Base-by-base conservation (phyloP, 2,888 invertebrate species). In the Marasmarcha lunaedactyla region DNA sequence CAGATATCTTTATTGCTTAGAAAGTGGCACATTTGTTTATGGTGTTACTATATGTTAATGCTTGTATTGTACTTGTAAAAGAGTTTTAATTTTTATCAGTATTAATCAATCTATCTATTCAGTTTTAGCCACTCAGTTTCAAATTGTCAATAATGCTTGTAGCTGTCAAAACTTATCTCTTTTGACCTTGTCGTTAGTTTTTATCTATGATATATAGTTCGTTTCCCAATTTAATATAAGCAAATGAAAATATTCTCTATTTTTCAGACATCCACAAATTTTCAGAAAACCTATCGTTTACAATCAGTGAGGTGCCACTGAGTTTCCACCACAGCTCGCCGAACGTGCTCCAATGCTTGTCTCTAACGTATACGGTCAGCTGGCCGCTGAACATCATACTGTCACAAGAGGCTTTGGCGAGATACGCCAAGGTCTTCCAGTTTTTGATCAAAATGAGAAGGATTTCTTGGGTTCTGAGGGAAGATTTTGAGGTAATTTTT, bases 311-410 rank as follows among this genome's bases (percentile, higher is more conserved):
- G 43, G 70, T 87, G 12, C 90, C 90, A 0, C 74, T 87, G 11
- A 83, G 84, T 42, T 87, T 90, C 53, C 86, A 89, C 57, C 84
- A 89, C 48, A 81, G 85, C 25, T 87, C 89, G 2, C 89, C 92
- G 0, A 87, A 89, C 49, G 89, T 88, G 0, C 59, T 93, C 6
- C 87, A 88, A 33, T 88, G 89, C 48, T 67, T 94, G 1, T 88
- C 88, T 0, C 70, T 94, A 2, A 87, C 88, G 1, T 93, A 92
- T 62, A 79, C 87, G 9, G 87, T 92, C 7, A 68, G 84, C 2
- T 94, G 93, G 93, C 94, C 94, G 0, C 62, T 93, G 1, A 93
- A 91, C 66, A 88, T 93, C 33, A 85, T 94, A 39, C 64, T 94
- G 39, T 92, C 91, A 5, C 86, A 87, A 0, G 89, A 90, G 48